Conservation (phyloP, 2,888 invertebrate genomes). For the Masnerella sp. region DNA sequence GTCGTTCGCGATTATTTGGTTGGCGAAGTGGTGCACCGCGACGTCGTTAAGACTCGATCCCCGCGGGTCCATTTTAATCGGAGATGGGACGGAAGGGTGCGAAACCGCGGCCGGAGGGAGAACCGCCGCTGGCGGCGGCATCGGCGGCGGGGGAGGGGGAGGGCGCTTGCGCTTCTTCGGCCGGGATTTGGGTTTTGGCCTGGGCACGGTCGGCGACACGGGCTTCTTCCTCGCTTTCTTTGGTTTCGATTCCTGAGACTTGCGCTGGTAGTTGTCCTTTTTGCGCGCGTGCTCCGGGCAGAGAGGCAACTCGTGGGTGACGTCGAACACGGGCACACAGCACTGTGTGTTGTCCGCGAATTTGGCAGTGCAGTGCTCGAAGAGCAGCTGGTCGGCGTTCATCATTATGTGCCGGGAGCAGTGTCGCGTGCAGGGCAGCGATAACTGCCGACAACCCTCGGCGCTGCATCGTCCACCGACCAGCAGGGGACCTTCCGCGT, state of each 20-base stretch:
- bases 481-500: constrained; percentile 68
- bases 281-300: constrained; percentile 92
- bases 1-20: constrained; percentile 67
- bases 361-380: constrained; percentile 89
- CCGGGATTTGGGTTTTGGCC: constrained; percentile 75
- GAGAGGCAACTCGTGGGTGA: constrained; percentile 88
- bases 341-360: constrained; percentile 89
- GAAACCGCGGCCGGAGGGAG: constrained; percentile 21
- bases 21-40: constrained; percentile 52
- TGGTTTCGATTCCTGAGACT: constrained; percentile 87
- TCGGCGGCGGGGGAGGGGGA: constrained; percentile 61
- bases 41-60: constrained; percentile 25
- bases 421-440: constrained; percentile 88
- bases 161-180: constrained; percentile 75
- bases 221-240: constrained; percentile 84
- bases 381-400: constrained; percentile 90
- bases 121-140: constrained; percentile 17
- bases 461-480: constrained; percentile 72
- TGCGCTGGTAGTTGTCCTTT: constrained; percentile 89
- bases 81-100: constrained; percentile 31
- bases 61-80: constrained; percentile 35
- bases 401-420: constrained; percentile 91
- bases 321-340: constrained; percentile 87
- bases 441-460: constrained; percentile 77
- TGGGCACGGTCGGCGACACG: constrained; percentile 80